phyloP scores from a whole-genome alignment of 2,888 invertebrate genomes.

The Cosmopolites sordidus region DNA sequence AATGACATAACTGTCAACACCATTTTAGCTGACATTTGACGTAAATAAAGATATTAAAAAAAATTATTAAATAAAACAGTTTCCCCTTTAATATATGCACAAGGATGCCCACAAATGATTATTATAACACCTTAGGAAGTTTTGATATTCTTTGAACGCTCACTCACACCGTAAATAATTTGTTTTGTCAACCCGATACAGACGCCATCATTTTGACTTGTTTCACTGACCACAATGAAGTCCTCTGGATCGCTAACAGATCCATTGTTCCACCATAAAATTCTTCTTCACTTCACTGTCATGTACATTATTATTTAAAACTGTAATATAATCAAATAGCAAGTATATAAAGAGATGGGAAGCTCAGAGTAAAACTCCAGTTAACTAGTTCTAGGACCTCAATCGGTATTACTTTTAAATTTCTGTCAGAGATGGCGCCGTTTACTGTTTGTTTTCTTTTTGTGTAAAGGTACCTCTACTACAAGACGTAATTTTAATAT shows the following conservation, averaged over 20 bases:
- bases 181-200: slow-evolving; percentile 33
- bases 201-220: slow-evolving; percentile 38
- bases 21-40: slow-evolving; percentile 26
- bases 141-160: slow-evolving; percentile 7
- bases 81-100: slow-evolving; percentile 16
- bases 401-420: slow-evolving; percentile 15
- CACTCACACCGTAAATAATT: slow-evolving; percentile 26
- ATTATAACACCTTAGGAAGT: slow-evolving; percentile 7
- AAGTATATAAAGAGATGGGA: slow-evolving; percentile 49
- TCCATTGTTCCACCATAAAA: slow-evolving; percentile 26
- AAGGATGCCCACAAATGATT: neutral
- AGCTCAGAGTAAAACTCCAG: slow-evolving; percentile 49
- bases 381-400: slow-evolving; percentile 41
- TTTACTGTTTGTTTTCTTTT: slow-evolving; percentile 10
- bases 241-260: slow-evolving; percentile 29
- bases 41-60: slow-evolving; percentile 36
- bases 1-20: slow-evolving; percentile 48
- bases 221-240: slow-evolving; percentile 30
- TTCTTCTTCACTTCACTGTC: slow-evolving; percentile 33
- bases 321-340: slow-evolving; percentile 48
- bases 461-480: neutral
- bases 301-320: slow-evolving; percentile 38
- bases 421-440: slow-evolving; percentile 17
- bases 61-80: slow-evolving; percentile 4
- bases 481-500: too few species aligned